Evolutionary conservation across 2,797 vertebrate genomes (phyloP).

Genomic region (Pteronotus mesoamericanus): DNA sequence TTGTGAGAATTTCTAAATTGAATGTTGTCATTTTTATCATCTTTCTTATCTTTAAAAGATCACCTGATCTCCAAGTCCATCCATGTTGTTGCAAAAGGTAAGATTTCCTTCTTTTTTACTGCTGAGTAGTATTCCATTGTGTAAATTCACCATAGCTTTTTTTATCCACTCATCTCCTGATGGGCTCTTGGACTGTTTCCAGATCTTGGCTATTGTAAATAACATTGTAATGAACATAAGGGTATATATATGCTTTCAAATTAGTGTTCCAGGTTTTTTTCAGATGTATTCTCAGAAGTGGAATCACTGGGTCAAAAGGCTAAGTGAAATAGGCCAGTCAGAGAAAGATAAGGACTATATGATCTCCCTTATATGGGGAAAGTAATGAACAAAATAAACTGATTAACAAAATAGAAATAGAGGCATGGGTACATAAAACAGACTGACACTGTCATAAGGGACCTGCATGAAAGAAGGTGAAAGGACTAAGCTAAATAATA

Average conservation of each 20-base stretch:
- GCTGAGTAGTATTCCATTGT: not conserved
- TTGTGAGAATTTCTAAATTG: constrained; percentile 40
- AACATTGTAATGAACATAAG: not conserved
- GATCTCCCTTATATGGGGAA: not conserved
- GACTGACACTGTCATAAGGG: not conserved
- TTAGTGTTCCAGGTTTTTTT: not conserved
- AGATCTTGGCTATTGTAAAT: not conserved
- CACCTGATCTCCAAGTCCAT: not conserved
- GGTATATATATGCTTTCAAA: not conserved
- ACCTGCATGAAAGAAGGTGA: not conserved
- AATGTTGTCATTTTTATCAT: not conserved
- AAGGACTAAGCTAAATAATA: not conserved
- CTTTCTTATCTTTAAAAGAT: constrained; percentile 34
- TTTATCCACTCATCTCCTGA: not conserved
- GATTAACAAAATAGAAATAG: not conserved
- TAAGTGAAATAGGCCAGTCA: not conserved
- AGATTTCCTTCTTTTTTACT: not conserved
- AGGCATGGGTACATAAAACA: not conserved
- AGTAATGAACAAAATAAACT: not conserved
- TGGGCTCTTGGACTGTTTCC: not conserved
- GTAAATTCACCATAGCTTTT: not conserved
- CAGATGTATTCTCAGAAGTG: not conserved
- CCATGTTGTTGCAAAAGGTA: not conserved
- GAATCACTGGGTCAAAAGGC: not conserved
- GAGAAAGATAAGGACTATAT: not conserved